Conservation (phyloP, 2,113 vertebrate genomes). For the Jaculus jaculus region DNA sequence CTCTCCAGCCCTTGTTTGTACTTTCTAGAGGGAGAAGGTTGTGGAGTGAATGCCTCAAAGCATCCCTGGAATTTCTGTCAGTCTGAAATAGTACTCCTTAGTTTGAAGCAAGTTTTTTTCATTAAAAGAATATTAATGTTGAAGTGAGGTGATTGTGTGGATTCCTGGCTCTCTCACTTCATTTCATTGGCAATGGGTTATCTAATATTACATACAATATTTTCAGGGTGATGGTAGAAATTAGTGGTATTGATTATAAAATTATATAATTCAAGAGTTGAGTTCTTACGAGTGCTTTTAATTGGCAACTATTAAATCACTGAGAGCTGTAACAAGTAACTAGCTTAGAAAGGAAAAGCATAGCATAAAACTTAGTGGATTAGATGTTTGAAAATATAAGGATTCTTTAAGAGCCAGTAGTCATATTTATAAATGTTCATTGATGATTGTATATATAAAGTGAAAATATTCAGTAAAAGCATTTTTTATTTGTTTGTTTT, state of each 20-base stretch:
- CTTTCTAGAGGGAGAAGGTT: background rate
- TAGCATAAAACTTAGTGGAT: background rate
- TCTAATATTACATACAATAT: no score
- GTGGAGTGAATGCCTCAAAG: background rate
- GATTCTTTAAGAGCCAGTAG: background rate
- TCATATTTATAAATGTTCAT: background rate
- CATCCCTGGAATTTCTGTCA: conserved; percentile 33
- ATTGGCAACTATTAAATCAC: background rate
- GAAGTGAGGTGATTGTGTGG: background rate
- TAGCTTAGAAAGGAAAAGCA: conserved; percentile 7
- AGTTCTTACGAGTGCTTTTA: background rate
- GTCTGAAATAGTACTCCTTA: conserved; percentile 6
- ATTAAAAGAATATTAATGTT: background rate
- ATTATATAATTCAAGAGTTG: background rate
- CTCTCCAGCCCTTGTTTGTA: no score
- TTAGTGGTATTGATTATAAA: conserved; percentile 3
- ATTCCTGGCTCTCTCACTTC: background rate
- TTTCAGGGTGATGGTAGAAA: background rate
- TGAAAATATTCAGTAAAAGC: background rate
- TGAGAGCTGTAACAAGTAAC: background rate
- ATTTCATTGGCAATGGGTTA: conserved; percentile 19
- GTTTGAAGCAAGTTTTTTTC: background rate
- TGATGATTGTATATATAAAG: conserved; percentile 3
- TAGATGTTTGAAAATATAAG: background rate
- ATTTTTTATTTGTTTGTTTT: background rate